Percentiles rank a stretch among this genome's conserved stretches.
These are phyloP conservation scores for Hyles euphorbiae DNA, from an alignment of 1,140 invertebrate genomes.

Conservation along the genomic window DNA sequence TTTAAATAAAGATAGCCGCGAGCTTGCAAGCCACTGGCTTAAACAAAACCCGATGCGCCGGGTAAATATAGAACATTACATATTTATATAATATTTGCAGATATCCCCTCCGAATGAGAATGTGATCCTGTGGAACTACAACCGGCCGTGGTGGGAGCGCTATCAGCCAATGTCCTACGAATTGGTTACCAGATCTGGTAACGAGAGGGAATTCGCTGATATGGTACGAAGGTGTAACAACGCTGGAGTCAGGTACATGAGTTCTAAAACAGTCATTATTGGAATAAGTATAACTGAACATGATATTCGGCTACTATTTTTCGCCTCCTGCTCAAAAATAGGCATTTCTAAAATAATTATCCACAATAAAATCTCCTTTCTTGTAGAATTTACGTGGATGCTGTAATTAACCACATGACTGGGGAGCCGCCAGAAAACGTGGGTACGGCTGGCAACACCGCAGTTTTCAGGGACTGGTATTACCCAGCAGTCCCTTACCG, in stretches of 20 bases:
- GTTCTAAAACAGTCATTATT: too few species aligned
- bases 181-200: conserved; percentile 84
- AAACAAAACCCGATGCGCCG: too few species aligned
- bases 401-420: conserved; percentile 93
- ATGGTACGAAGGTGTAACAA: conserved; percentile 87
- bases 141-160: conserved; percentile 86
- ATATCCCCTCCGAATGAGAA: conserved; percentile 78
- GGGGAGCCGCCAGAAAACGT: conserved; percentile 73
- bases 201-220: conserved; percentile 80
- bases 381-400: conserved; percentile 88
- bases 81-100: conserved; percentile 35
- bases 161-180: conserved; percentile 92
- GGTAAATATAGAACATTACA: neutral
- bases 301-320: too few species aligned
- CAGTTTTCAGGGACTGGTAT: conserved; percentile 65
- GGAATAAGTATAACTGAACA: too few species aligned
- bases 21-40: too few species aligned
- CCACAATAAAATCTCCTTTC: conserved; percentile 10
- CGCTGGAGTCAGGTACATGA: conserved; percentile 78
- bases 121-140: conserved; percentile 67
- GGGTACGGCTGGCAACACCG: conserved; percentile 78
- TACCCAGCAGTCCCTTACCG: conserved; percentile 79
- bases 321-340: too few species aligned
- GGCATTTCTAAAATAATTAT: too few species aligned
- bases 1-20: too few species aligned